Evolutionary conservation across 2,113 vertebrate species (phyloP).

Genomic region (Platichthys stellatus): DNA sequence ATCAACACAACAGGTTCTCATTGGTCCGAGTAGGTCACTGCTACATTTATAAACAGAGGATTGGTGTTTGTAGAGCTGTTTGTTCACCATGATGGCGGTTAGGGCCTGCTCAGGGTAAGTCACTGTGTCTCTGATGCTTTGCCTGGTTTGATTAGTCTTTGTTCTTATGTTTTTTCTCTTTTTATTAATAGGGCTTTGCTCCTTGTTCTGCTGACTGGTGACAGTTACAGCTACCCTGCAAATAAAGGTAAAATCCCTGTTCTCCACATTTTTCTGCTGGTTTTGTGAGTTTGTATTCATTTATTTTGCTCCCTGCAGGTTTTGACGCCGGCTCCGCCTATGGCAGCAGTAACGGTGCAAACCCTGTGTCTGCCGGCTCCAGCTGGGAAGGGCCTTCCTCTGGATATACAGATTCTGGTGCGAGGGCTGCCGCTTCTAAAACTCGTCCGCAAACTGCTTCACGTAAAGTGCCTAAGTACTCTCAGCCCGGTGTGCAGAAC

Average conservation of each 20-base stretch:
- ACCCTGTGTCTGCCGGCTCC: not conserved
- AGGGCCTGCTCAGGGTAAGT: slow-evolving; percentile 13
- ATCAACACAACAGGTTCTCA: slow-evolving; percentile 6
- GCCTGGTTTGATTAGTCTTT: not conserved
- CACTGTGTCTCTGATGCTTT: not conserved
- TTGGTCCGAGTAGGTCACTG: slow-evolving; percentile 32
- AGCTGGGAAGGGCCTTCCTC: not conserved
- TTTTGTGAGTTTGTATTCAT: not conserved
- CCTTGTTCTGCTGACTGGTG: slow-evolving; percentile 28
- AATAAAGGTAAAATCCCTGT: slow-evolving; percentile 15
- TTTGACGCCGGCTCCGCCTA: not conserved
- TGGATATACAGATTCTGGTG: no score
- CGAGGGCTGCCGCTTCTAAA: no score
- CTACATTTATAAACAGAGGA: not conserved
- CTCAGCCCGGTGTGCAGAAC: not conserved
- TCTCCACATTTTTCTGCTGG: no score
- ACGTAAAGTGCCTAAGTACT: accelerated
- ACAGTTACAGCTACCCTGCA: not conserved
- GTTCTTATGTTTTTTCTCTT: not conserved
- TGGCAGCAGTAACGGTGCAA: not conserved
- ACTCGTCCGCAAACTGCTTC: not conserved
- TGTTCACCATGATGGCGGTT: slow-evolving; percentile 18
- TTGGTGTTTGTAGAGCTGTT: not conserved
- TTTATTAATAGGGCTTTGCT: slow-evolving; percentile 16
- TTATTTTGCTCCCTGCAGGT: not conserved